phyloP scores from a whole-genome alignment of 2,888 invertebrate species.

The Erannis defoliaria region DNA sequence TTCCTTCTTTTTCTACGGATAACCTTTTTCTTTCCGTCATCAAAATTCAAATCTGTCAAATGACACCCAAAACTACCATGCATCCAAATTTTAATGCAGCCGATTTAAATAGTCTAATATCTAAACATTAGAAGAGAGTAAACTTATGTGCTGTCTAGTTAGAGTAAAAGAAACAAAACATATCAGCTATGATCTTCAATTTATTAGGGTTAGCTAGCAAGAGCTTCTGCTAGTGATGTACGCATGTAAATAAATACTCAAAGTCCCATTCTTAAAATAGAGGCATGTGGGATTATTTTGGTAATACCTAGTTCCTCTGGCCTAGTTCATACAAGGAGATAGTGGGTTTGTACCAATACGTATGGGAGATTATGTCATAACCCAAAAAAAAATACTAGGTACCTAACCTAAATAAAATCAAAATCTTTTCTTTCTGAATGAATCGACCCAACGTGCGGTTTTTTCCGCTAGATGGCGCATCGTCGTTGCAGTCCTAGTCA shows the following conservation, averaged over 20 bases:
- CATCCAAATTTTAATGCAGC: slow-evolving; percentile 26
- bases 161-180: slow-evolving; percentile 3
- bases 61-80: slow-evolving; percentile 61
- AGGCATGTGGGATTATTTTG: no score
- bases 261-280: no score
- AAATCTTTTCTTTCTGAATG: no score
- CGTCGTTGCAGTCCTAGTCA: no score
- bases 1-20: slow-evolving; percentile 82
- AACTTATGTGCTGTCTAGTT: not conserved
- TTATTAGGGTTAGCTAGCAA: slow-evolving; percentile 5
- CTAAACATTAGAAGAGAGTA: not conserved
- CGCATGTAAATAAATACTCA: not conserved
- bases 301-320: no score
- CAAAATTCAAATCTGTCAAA: slow-evolving; percentile 84
- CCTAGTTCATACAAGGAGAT: no score
- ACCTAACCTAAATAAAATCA: no score
- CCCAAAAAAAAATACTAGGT: no score
- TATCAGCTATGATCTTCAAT: not conserved
- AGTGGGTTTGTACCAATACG: no score
- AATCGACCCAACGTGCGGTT: no score
- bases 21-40: slow-evolving; percentile 86
- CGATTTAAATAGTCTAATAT: slow-evolving; percentile 7
- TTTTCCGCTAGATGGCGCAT: no score
- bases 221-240: slow-evolving; percentile 2
- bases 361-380: no score